Base-by-base conservation (phyloP, 2,888 invertebrate species). In the Rhopalosiphum nymphaeae region DNA sequence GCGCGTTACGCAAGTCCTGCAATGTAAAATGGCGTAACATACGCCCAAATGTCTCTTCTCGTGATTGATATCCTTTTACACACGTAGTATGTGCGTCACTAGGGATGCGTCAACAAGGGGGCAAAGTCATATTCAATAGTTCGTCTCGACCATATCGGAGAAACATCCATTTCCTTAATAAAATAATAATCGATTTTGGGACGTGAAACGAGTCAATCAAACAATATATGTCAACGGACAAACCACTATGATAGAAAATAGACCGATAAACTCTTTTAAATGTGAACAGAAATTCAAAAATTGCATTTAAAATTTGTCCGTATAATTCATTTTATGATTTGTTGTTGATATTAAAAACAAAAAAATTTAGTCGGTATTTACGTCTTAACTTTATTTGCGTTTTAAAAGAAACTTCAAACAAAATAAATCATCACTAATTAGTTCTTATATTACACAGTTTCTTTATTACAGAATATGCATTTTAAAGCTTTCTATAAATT, bases 41-140 rank as follows among this genome's bases (percentile, higher is more conserved):
- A 36, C 53, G 53, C 78, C 78, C 78, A 78, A 84, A 91, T 46
- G 78, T 91, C 91, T 84, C 13, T n/a, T 29, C 26, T 11, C 78
- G 78, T 91, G 91, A 91, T 91, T 91, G 53, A 91, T 91, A 84
- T 78, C 91, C 91, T 84, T 91, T 78, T 91, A 78, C 67, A 49
- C n/a, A 29, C 29, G 21, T n/a, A 36, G 53, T 25, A 0, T 25
- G 36, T 21, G 5, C 36, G 44, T n/a, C 67, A 25, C 89, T 44
- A 29, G 26, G 11, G 78, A 78, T 10, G 49, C 53, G 61, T 90
- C 90, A 46, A 90, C 16, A 44, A 36, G 61, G 49, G 36, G 25
- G 25, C 78, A 84, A 53, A 91, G 53, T 91, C 78, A 36, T 42
- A 91, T 91, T 91, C 53, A 53, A 53, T 53, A 53, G 53, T 53